Percentiles rank a stretch among this genome's conserved stretches.
phyloP scores from a whole-genome alignment of 2,888 invertebrate genomes.

The Melanchra persicariae region DNA sequence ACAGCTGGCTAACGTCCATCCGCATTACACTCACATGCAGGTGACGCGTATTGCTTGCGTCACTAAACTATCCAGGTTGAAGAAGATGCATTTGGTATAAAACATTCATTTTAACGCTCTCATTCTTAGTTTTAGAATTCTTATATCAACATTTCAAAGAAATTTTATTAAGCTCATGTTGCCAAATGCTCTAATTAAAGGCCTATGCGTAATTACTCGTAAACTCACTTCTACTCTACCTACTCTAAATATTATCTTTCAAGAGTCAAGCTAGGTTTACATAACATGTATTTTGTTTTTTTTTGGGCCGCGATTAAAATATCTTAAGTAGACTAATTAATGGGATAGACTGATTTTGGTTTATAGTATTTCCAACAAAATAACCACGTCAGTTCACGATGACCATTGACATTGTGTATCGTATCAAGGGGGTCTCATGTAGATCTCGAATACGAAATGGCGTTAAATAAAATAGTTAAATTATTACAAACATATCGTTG shows the following conservation, averaged over 20 bases:
- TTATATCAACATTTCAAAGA: slow-evolving; percentile 20
- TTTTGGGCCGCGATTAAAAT: background rate
- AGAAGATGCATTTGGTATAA: slow-evolving; percentile 25
- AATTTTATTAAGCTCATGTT: slow-evolving; percentile 10
- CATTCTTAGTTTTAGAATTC: slow-evolving; percentile 8
- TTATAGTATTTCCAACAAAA: background rate
- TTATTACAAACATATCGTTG: slow-evolving; percentile 46
- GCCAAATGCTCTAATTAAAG: slow-evolving; percentile 24
- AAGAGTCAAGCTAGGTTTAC: background rate
- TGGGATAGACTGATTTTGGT: background rate
- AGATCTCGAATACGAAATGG: background rate
- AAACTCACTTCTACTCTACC: background rate
- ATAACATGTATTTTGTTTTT: background rate
- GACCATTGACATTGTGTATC: too few species aligned
- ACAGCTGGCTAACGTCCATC: slow-evolving; percentile 76
- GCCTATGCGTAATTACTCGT: background rate
- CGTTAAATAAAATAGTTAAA: slow-evolving; percentile 36
- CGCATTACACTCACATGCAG: slow-evolving; percentile 70
- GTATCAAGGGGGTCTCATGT: background rate
- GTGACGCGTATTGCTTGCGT: slow-evolving; percentile 70
- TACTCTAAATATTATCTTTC: background rate
- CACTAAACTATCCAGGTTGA: slow-evolving; percentile 49
- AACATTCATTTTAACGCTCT: slow-evolving; percentile 3
- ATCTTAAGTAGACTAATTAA: background rate
- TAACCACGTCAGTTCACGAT: background rate